phyloP scores from a whole-genome alignment of 2,888 invertebrate genomes.

The Calephelis perditalis region DNA sequence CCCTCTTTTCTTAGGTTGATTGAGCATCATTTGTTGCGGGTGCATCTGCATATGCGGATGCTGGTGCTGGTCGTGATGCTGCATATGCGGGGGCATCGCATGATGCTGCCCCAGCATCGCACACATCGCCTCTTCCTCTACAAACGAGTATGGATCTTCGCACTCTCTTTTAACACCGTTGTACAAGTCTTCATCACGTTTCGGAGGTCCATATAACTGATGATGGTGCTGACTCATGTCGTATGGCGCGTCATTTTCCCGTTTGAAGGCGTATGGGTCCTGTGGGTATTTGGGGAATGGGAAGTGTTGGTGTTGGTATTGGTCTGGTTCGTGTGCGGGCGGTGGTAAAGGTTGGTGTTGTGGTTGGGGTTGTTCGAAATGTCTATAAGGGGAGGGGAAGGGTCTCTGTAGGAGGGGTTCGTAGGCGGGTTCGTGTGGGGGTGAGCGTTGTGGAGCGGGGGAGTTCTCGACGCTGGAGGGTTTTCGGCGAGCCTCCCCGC shows the following conservation, averaged over 20 bases:
- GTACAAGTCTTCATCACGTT: conserved; percentile 62
- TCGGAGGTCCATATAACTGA: conserved; percentile 37
- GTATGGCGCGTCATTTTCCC: conserved; percentile 64
- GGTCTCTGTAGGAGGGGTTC: conserved; percentile 36
- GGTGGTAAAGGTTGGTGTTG: conserved; percentile 34
- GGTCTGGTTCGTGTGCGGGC: conserved; percentile 41
- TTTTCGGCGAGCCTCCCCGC: conserved; percentile 75
- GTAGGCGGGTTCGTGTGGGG: conserved; percentile 48
- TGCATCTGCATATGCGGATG: conserved; percentile 51
- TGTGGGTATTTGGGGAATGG: conserved; percentile 62
- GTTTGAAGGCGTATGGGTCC: conserved; percentile 60
- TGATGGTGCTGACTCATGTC: conserved; percentile 65
- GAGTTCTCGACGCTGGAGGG: conserved; percentile 40
- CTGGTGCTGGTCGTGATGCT: conserved; percentile 55
- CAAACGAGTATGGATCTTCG: conserved; percentile 91
- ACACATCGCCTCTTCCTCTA: conserved; percentile 85
- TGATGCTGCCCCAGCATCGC: conserved; percentile 68
- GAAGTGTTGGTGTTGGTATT: conserved; percentile 66
- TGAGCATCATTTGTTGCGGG: conserved; percentile 67
- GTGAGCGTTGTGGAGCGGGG: conserved; percentile 43
- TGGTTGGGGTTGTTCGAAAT: conserved; percentile 40
- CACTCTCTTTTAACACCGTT: conserved; percentile 78
- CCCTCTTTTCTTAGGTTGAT: conserved; percentile 88
- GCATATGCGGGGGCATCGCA: conserved; percentile 46
- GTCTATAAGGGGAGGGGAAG: conserved; percentile 39